These are phyloP conservation scores for Tretioscincus oriximinensis DNA, from an alignment of 2,113 vertebrate genomes.

Conservation along the genomic window DNA sequence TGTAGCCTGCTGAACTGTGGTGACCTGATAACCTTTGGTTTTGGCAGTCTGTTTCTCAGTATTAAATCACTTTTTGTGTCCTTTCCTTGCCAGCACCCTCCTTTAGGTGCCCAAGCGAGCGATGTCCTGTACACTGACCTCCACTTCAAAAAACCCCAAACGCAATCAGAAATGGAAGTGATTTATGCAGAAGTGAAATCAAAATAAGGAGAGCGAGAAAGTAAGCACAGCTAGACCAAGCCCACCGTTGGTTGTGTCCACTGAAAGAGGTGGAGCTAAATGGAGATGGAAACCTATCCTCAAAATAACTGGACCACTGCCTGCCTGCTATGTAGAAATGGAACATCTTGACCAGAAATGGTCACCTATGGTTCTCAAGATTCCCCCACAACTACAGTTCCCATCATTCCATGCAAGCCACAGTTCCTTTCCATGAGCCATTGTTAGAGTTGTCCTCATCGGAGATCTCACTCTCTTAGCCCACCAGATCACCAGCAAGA, in stretches of 20 bases:
- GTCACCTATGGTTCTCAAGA: background rate
- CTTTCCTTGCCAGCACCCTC: background rate
- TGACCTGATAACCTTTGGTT: background rate
- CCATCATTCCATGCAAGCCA: no score
- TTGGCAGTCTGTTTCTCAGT: background rate
- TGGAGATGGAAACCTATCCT: background rate
- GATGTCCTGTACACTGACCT: constrained; percentile 4
- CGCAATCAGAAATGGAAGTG: background rate
- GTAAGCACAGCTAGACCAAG: background rate
- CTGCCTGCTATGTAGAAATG: background rate
- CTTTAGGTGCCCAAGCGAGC: background rate
- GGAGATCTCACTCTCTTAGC: no score
- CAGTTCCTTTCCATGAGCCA: background rate
- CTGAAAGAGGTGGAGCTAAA: background rate
- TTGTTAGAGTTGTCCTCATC: no score
- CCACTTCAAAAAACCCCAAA: background rate
- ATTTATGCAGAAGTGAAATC: constrained; percentile 23
- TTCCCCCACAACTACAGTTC: background rate
- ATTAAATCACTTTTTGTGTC: background rate
- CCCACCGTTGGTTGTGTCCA: no score
- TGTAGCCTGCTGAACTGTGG: no score
- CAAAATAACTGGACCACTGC: background rate
- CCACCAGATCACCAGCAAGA: no score
- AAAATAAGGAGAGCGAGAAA: background rate
- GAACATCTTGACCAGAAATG: background rate